These are phyloP conservation scores for Colaptes auratus DNA, from an alignment of 2,113 vertebrate genomes.

Conservation along the genomic window DNA sequence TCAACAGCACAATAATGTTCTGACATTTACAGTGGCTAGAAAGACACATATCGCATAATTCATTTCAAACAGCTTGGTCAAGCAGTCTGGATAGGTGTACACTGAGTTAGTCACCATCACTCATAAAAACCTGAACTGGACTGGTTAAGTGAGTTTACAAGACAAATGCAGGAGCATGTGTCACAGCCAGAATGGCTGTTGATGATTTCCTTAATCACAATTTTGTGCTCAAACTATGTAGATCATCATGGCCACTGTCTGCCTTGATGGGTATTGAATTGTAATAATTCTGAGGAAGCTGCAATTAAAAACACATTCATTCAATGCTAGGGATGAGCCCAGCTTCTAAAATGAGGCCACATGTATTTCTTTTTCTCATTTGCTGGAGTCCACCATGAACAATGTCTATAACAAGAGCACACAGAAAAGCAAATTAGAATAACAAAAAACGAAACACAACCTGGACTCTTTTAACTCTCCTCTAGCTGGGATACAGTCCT, in stretches of 20 bases:
- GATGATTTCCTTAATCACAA: rapidly evolving
- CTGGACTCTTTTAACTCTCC: not conserved
- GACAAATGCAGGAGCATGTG: not conserved
- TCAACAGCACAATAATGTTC: not conserved
- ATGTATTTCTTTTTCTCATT: not conserved
- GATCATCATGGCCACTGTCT: not conserved
- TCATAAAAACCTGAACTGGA: not conserved
- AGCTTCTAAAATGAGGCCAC: not conserved
- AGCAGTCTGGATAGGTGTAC: not conserved
- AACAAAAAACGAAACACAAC: not conserved
- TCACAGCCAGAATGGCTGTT: not conserved
- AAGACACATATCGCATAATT: rapidly evolving
- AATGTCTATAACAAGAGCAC: not conserved
- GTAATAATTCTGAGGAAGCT: rapidly evolving
- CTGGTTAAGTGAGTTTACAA: not conserved
- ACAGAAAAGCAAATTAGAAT: not conserved
- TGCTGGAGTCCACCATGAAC: not conserved
- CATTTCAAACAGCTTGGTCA: not conserved
- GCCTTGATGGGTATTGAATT: rapidly evolving
- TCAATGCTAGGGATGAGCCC: not conserved
- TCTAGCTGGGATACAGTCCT: not conserved
- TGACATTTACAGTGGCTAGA: not conserved
- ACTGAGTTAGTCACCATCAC: not conserved
- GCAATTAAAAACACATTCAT: not conserved
- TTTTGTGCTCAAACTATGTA: not conserved